Evolutionary conservation across 2,113 vertebrate species (phyloP).

Genomic region (Sorex araneus): DNA sequence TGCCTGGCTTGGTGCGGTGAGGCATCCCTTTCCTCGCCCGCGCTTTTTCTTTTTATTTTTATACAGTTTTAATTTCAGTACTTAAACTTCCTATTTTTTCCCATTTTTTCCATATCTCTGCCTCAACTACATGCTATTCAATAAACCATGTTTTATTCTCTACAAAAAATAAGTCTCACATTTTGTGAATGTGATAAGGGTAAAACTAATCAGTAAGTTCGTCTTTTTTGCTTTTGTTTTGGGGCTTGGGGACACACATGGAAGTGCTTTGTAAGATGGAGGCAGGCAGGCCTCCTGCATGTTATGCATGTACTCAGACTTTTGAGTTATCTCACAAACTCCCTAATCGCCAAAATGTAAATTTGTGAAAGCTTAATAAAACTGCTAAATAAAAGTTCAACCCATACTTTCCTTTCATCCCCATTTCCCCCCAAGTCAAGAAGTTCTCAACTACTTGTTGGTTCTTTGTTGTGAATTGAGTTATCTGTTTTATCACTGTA

Average conservation of each 20-base stretch:
- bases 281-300: too few species aligned
- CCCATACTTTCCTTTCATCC: constrained; percentile 34
- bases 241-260: too few species aligned
- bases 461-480: constrained; percentile 54
- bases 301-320: too few species aligned
- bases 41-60: too few species aligned
- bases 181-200: not conserved
- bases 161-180: constrained; percentile 45
- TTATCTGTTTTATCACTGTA: constrained; percentile 16
- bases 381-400: constrained; percentile 41
- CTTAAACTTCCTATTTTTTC: constrained; percentile 9
- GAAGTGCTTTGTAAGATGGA: too few species aligned
- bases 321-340: too few species aligned
- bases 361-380: too few species aligned
- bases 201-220: not conserved
- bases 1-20: too few species aligned
- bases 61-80: not conserved
- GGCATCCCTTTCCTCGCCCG: too few species aligned
- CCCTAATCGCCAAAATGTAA: too few species aligned
- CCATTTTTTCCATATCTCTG: not conserved
- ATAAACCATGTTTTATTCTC: constrained; percentile 30
- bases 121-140: constrained; percentile 5
- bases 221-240: too few species aligned
- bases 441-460: not conserved
- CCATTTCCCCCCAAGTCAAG: not conserved